Evolutionary conservation across 1,140 invertebrate genomes (phyloP).

Genomic region (Hirudo medicinalis): DNA sequence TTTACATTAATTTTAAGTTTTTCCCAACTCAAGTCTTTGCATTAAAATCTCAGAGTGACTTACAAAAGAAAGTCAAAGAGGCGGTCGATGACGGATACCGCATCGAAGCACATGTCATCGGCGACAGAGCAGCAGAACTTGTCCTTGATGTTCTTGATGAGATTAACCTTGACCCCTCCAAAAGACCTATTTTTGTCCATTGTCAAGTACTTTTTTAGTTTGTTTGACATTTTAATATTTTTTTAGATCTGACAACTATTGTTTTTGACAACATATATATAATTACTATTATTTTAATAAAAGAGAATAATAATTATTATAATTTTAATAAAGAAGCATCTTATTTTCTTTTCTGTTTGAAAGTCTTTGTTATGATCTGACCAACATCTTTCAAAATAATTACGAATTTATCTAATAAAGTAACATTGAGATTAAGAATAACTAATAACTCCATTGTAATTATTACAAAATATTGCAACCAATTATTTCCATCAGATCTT

Average conservation of each 20-base stretch:
- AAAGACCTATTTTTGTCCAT: constrained; percentile 17
- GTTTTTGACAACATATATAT: too few relatives aligned
- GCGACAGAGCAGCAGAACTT: constrained; percentile 16
- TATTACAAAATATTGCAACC: neutral
- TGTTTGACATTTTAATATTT: neutral
- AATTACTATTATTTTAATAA: too few relatives aligned
- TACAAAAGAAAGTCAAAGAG: constrained; percentile 4
- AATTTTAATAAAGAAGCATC: too few relatives aligned
- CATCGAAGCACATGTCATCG: constrained; percentile 16
- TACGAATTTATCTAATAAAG: neutral
- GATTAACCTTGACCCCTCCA: constrained; percentile 4
- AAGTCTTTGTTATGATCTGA: too few relatives aligned
- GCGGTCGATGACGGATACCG: constrained; percentile 1
- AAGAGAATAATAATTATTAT: too few relatives aligned
- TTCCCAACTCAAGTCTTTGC: too few relatives aligned
- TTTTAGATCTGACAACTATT: too few relatives aligned
- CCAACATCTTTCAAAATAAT: neutral
- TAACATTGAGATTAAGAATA: too few relatives aligned
- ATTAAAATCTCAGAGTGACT: constrained; percentile 3
- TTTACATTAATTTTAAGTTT: too few relatives aligned
- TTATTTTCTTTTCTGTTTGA: too few relatives aligned
- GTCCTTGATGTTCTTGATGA: constrained; percentile 6
- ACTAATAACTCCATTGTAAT: too few relatives aligned
- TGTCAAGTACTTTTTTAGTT: constrained; percentile 13
- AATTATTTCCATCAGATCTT: constrained; percentile 11